A percentile compares a stretch with the other conserved stretches of the same genome.
phyloP scores from a whole-genome alignment of 2,113 vertebrate species.

The Phrynosoma blainvillii region DNA sequence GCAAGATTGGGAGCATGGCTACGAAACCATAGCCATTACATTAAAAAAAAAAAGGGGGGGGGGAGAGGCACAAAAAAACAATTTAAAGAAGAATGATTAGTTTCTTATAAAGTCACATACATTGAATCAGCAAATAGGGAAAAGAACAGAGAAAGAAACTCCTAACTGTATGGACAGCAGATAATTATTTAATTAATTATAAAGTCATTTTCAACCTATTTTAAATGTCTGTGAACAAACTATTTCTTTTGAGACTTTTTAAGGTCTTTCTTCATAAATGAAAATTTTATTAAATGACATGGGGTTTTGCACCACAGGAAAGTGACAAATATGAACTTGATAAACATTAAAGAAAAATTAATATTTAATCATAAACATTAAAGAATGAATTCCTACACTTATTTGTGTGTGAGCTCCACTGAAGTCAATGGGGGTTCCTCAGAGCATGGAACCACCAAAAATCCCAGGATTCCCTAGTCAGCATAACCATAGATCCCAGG shows the following conservation, averaged over 20 bases:
- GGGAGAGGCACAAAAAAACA: background rate
- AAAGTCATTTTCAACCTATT: background rate
- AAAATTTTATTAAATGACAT: too few relatives aligned
- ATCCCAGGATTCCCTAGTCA: too few relatives aligned
- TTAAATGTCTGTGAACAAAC: background rate
- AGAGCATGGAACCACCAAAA: too few relatives aligned
- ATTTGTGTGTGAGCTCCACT: background rate
- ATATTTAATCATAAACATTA: too few relatives aligned
- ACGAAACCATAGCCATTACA: background rate
- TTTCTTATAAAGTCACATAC: background rate
- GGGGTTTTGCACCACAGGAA: too few relatives aligned
- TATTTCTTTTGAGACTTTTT: background rate
- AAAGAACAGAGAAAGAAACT: background rate
- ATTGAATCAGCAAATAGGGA: background rate
- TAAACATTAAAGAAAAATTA: too few relatives aligned
- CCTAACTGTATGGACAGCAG: background rate
- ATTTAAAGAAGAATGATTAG: background rate
- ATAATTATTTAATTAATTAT: too few relatives aligned
- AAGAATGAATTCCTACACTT: background rate
- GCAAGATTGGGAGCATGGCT: background rate
- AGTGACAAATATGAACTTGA: too few relatives aligned
- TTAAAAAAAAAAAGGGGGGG: background rate
- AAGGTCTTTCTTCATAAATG: too few relatives aligned
- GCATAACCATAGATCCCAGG: too few relatives aligned
- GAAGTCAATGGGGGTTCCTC: too few relatives aligned